A percentile compares a stretch with the other conserved stretches of the same genome.
These are phyloP conservation scores for Dysdera silvatica DNA, from an alignment of 1,140 invertebrate genomes.

Conservation along the genomic window DNA sequence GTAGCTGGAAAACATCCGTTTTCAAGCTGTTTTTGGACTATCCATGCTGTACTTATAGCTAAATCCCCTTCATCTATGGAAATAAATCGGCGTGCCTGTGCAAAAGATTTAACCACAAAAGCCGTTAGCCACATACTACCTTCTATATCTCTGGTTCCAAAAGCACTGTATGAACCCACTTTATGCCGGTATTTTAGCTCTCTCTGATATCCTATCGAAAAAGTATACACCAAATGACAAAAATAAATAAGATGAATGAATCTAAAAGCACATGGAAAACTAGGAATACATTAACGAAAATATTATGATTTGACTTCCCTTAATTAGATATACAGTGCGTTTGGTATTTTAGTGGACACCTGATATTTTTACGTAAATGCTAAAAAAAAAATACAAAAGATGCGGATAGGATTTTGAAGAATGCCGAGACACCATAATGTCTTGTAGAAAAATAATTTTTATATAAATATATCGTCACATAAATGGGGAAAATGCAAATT, in stretches of 20 bases:
- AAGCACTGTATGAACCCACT: slow-evolving; percentile 74
- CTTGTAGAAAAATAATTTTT: too few species aligned
- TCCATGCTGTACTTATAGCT: slow-evolving; percentile 43
- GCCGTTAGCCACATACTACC: slow-evolving; percentile 74
- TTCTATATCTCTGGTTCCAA: slow-evolving; percentile 53
- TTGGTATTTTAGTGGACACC: too few species aligned
- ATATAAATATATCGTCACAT: too few species aligned
- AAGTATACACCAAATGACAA: background rate
- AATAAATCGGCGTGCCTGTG: slow-evolving; percentile 56
- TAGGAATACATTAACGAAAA: too few species aligned
- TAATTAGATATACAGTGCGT: too few species aligned
- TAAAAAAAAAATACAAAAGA: too few species aligned
- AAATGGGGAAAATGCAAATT: too few species aligned
- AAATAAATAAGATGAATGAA: background rate
- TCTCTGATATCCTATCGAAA: slow-evolving; percentile 56
- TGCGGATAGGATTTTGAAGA: too few species aligned
- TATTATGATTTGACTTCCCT: too few species aligned
- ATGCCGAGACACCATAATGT: too few species aligned
- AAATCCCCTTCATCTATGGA: slow-evolving; percentile 53
- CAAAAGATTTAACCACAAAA: slow-evolving; percentile 66
- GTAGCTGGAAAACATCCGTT: slow-evolving; percentile 25
- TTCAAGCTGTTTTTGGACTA: slow-evolving; percentile 40
- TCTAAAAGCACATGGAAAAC: background rate
- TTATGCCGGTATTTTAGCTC: slow-evolving; percentile 62
- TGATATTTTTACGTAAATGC: too few species aligned